Percentiles rank a stretch among this genome's conserved stretches.
phyloP scores from a whole-genome alignment of 2,888 invertebrate species.

The Drosophila algonquin region DNA sequence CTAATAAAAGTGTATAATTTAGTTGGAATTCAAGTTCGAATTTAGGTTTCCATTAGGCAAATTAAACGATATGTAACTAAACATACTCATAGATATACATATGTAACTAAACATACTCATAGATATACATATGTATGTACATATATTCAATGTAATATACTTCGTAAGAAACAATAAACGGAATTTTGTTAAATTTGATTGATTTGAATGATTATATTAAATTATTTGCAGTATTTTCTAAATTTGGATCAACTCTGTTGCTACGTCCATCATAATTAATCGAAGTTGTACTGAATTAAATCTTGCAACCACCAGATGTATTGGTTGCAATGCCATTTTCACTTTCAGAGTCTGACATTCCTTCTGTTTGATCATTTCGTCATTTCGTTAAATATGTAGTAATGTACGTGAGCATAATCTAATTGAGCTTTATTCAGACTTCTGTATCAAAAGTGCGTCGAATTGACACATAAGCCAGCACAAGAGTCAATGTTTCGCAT shows the following conservation, averaged over 20 bases:
- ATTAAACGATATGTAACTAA: slow-evolving; percentile 24
- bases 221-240: too few relatives aligned
- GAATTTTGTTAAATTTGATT: slow-evolving; percentile 26
- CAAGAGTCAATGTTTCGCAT: too few relatives aligned
- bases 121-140: slow-evolving; percentile 1
- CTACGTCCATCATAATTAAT: too few relatives aligned
- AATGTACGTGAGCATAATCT: slow-evolving; percentile 41
- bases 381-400: slow-evolving; percentile 58
- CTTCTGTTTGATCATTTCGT: slow-evolving; percentile 41
- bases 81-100: background rate
- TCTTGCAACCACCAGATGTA: slow-evolving; percentile 23
- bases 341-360: slow-evolving; percentile 46
- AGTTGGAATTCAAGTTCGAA: slow-evolving; percentile 3
- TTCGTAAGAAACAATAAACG: slow-evolving; percentile 36
- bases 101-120: slow-evolving; percentile 1
- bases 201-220: too few relatives aligned
- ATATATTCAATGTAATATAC: slow-evolving; percentile 27
- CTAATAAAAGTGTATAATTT: background rate
- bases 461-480: background rate
- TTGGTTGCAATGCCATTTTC: slow-evolving; percentile 1
- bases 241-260: too few relatives aligned
- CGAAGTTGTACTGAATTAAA: slow-evolving; percentile 53
- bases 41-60: slow-evolving; percentile 9
- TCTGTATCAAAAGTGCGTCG: slow-evolving; percentile 18
- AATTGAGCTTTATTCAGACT: slow-evolving; percentile 43